Evolutionary conservation across 2,113 vertebrate species (phyloP).

Genomic region (Eurystomus gularis): DNA sequence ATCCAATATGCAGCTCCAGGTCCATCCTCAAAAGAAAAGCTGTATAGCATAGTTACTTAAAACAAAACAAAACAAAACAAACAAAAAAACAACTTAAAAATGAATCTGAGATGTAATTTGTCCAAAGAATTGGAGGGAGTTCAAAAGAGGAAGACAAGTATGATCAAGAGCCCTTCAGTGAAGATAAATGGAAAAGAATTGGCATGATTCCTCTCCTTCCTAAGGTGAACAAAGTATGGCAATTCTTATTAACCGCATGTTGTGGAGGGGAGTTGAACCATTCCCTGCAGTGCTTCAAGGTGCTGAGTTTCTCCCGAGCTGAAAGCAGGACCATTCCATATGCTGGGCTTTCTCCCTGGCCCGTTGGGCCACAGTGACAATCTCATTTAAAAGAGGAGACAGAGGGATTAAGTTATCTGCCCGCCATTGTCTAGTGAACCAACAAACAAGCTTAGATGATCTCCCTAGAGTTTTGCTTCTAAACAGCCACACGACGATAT

Average conservation of each 20-base stretch:
- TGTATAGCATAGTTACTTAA: background rate
- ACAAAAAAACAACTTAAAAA: background rate
- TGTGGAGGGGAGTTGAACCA: background rate
- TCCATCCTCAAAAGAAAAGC: background rate
- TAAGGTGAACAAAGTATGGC: background rate
- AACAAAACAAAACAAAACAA: background rate
- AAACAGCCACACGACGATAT: background rate
- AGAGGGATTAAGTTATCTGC: background rate
- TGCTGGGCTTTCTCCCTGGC: background rate
- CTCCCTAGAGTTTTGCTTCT: background rate
- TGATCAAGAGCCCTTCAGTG: background rate
- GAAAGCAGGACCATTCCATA: accelerated
- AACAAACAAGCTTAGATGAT: background rate
- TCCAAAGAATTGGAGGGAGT: background rate
- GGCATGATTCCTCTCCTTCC: background rate
- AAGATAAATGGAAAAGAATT: background rate
- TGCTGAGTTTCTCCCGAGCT: background rate
- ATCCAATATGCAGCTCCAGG: background rate
- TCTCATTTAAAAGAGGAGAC: background rate
- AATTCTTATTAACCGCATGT: background rate
- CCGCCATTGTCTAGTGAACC: background rate
- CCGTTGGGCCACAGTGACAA: accelerated
- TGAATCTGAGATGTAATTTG: background rate
- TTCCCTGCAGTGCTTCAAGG: background rate
- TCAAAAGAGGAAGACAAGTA: slow-evolving; percentile 1